phyloP scores from a whole-genome alignment of 2,797 vertebrate genomes.

The Melanotaenia boesemani region DNA sequence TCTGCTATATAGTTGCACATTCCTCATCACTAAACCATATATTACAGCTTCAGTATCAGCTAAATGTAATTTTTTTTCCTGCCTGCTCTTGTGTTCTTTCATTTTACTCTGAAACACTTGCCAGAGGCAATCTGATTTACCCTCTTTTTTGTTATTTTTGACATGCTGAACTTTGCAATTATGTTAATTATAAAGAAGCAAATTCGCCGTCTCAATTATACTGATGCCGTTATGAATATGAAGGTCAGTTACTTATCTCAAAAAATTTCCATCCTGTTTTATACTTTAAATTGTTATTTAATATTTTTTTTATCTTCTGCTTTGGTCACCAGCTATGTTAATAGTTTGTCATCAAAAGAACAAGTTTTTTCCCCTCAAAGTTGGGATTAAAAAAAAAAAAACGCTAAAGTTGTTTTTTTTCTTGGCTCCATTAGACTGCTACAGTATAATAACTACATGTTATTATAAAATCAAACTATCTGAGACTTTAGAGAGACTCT shows the following conservation, averaged over 20 bases:
- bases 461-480: not conserved
- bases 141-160: not conserved
- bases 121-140: too few relatives aligned
- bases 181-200: constrained; percentile 25
- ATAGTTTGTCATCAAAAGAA: too few relatives aligned
- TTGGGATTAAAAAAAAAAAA: not conserved
- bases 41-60: not conserved
- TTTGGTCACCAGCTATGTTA: too few relatives aligned
- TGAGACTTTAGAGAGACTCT: not conserved
- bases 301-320: too few relatives aligned
- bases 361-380: not conserved
- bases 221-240: not conserved
- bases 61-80: not conserved
- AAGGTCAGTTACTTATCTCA: not conserved
- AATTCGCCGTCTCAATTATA: not conserved
- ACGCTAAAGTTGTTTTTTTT: too few relatives aligned
- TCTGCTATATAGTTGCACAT: not conserved
- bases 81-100: too few relatives aligned
- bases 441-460: not conserved
- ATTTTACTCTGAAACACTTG: not conserved
- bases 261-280: not conserved
- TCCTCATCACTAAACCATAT: not conserved
- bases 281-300: not conserved
- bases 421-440: too few relatives aligned
- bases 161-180: constrained; percentile 1